A percentile compares a stretch with the other conserved stretches of the same genome.
These are phyloP conservation scores for Stegana nigrithorax DNA, from an alignment of 2,888 invertebrate species.

Conservation along the genomic window DNA sequence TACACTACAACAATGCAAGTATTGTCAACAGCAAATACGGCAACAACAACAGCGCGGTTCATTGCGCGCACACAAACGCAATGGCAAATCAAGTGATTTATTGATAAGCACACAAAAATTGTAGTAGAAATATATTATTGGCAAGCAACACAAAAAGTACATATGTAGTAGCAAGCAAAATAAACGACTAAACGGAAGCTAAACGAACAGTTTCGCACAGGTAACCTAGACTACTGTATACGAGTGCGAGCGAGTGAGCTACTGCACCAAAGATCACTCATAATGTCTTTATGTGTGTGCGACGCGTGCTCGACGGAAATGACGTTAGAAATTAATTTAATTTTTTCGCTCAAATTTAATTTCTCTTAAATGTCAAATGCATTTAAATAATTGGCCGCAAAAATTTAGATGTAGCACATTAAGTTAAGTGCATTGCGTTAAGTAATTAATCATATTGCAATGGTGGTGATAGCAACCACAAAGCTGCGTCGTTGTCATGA, in stretches of 20 bases:
- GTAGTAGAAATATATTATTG: not conserved
- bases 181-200: not conserved
- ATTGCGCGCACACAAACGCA: not conserved
- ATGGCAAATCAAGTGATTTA: not conserved
- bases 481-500: too few relatives aligned
- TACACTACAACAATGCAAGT: too few relatives aligned
- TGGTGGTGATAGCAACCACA: too few relatives aligned
- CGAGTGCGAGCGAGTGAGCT: not conserved
- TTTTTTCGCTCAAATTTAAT: not conserved
- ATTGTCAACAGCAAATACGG: not conserved
- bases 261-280: not conserved
- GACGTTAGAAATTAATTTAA: not conserved
- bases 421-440: too few relatives aligned
- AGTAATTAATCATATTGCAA: too few relatives aligned
- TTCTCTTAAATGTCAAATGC: not conserved
- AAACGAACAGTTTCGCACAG: too few relatives aligned
- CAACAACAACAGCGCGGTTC: not conserved
- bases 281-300: not conserved
- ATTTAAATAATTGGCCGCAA: slow-evolving; percentile 38
- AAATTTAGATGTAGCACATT: slow-evolving; percentile 7
- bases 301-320: not conserved
- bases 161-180: slow-evolving; percentile 3
- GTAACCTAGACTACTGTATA: slow-evolving; percentile 22
- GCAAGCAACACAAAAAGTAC: not conserved
- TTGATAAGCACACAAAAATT: not conserved